Evolutionary conservation across 2,113 vertebrate species (phyloP).

Genomic region (Anguilla japonica): DNA sequence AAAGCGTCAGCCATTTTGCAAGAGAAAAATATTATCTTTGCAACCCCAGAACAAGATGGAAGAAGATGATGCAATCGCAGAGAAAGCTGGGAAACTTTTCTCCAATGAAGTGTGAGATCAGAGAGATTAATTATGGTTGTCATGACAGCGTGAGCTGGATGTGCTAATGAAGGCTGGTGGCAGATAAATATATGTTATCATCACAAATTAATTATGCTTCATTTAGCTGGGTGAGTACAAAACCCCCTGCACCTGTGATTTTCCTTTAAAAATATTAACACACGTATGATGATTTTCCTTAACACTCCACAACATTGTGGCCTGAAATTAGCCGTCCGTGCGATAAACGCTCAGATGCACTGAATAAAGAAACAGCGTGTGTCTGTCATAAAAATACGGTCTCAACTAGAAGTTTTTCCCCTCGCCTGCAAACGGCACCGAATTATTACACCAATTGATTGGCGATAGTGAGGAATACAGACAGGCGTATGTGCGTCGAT

Average conservation of each 20-base stretch:
- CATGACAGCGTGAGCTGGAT: background rate
- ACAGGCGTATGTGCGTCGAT: too few relatives aligned
- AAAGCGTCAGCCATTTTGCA: constrained; percentile 44
- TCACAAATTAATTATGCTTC: background rate
- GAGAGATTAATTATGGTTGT: constrained; percentile 1
- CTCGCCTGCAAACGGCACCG: too few relatives aligned
- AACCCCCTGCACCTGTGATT: background rate
- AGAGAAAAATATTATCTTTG: constrained; percentile 33
- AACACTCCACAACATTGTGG: background rate
- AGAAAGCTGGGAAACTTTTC: constrained; percentile 41
- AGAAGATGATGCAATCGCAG: constrained; percentile 48
- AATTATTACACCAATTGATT: too few relatives aligned
- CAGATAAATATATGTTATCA: background rate
- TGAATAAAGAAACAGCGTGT: background rate
- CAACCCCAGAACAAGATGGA: background rate
- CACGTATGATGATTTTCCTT: background rate
- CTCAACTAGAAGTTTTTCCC: too few relatives aligned
- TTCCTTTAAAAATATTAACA: background rate
- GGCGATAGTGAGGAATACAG: too few relatives aligned
- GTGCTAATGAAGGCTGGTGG: background rate
- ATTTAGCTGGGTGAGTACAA: constrained; percentile 4
- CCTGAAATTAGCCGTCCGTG: background rate
- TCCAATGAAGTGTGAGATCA: background rate
- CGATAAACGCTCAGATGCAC: background rate
- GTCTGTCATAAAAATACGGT: too few relatives aligned